phyloP scores from a whole-genome alignment of 2,113 vertebrate genomes.

The Charina bottae region DNA sequence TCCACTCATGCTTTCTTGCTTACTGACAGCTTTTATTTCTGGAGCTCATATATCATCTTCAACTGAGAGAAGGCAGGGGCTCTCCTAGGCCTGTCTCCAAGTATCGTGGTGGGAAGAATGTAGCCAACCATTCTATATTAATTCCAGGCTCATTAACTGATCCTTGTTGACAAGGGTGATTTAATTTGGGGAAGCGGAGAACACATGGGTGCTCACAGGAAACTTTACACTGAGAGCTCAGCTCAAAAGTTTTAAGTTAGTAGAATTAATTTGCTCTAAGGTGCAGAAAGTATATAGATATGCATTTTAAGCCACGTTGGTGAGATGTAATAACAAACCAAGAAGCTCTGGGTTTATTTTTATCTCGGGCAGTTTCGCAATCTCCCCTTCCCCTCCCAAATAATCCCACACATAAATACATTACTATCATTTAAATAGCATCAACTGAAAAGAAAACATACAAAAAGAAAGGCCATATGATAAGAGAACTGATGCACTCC shows the following conservation, averaged over 20 bases:
- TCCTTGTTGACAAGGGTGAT: slow-evolving; percentile 24
- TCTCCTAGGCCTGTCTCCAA: slow-evolving; percentile 4
- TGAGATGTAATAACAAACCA: neutral
- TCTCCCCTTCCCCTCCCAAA: no score
- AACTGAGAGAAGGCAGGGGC: slow-evolving; percentile 18
- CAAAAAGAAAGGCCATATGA: no score
- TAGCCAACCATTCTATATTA: slow-evolving; percentile 30
- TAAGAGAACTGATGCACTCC: neutral
- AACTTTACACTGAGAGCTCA: neutral
- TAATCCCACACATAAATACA: neutral
- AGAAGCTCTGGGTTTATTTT: neutral
- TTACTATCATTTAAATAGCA: neutral
- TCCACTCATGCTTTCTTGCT: slow-evolving; percentile 31
- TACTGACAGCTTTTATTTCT: slow-evolving; percentile 38
- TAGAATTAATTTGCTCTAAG: neutral
- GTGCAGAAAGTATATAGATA: neutral
- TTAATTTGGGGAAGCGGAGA: slow-evolving; percentile 24
- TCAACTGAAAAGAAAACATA: neutral
- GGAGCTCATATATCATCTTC: neutral
- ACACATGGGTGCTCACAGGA: neutral
- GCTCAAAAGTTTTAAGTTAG: neutral
- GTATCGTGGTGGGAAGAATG: slow-evolving; percentile 3
- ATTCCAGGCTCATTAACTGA: slow-evolving; percentile 36
- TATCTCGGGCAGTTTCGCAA: neutral
- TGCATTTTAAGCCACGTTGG: neutral